Evolutionary conservation across 2,888 invertebrate genomes (phyloP).

Genomic region (Amiota minor): DNA sequence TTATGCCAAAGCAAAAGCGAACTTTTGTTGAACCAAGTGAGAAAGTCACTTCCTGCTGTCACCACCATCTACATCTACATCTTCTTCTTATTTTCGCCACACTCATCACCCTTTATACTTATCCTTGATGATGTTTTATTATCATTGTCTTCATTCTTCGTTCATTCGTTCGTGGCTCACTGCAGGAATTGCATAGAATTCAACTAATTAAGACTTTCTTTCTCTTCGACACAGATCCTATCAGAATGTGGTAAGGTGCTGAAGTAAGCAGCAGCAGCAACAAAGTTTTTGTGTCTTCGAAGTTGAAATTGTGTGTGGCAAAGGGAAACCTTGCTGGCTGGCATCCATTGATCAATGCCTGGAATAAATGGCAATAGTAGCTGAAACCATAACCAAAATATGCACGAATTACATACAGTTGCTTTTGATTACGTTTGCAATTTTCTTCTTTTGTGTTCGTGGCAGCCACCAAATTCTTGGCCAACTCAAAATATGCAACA

Average conservation of each 20-base stretch:
- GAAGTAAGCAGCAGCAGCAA: constrained; percentile 46
- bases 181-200: constrained; percentile 61
- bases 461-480: no score
- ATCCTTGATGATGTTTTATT: not conserved
- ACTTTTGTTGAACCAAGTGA: not conserved
- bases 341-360: not conserved
- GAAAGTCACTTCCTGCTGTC: constrained; percentile 9
- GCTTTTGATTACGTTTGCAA: not conserved
- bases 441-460: no score
- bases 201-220: constrained; percentile 59
- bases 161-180: constrained; percentile 4
- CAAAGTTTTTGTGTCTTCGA: not conserved
- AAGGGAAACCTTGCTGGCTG: not conserved
- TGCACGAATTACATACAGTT: constrained; percentile 1
- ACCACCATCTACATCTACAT: not conserved
- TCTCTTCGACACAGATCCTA: constrained; percentile 51
- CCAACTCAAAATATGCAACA: no score
- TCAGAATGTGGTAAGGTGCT: constrained; percentile 60
- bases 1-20: constrained; percentile 48
- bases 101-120: no score
- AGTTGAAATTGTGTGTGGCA: constrained; percentile 6
- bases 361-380: not conserved
- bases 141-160: not conserved
- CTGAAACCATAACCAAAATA: constrained; percentile 10
- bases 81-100: not conserved